Conservation (phyloP, 1,140 invertebrate species). For the Lithobius niger region DNA sequence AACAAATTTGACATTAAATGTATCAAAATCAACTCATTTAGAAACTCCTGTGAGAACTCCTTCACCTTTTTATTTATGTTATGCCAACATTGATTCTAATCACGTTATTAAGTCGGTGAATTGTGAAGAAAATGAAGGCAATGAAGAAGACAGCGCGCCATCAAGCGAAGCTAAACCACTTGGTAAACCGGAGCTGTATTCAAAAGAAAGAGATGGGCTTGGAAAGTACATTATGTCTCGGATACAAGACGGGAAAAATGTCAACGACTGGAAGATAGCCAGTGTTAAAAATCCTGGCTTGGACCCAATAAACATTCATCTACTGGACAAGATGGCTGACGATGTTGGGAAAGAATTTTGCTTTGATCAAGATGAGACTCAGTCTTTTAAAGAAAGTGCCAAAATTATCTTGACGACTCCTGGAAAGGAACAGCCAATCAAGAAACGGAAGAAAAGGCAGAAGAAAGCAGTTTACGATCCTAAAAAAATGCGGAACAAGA, state of each 20-base stretch:
- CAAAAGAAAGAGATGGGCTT: neutral
- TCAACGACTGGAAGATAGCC: neutral
- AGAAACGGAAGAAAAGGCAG: neutral
- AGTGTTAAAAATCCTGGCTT: neutral
- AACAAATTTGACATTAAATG: too few species aligned
- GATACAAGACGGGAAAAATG: neutral
- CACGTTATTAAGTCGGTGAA: neutral
- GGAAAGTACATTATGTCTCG: neutral
- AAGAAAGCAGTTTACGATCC: neutral
- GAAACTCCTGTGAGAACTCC: too few species aligned
- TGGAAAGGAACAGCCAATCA: too few species aligned
- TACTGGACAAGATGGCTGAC: neutral
- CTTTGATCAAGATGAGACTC: neutral
- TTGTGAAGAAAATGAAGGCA: neutral
- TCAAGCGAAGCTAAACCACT: too few species aligned
- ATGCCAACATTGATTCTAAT: neutral
- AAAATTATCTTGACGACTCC: too few species aligned
- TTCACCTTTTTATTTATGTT: too few species aligned
- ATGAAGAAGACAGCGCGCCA: neutral
- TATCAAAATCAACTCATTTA: too few species aligned
- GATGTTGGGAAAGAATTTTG: neutral
- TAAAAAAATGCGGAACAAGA: neutral
- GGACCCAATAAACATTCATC: neutral
- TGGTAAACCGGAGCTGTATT: too few species aligned
- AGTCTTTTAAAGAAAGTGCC: constrained; percentile 1